phyloP scores from a whole-genome alignment of 2,797 vertebrate species.

The Parambassis ranga region DNA sequence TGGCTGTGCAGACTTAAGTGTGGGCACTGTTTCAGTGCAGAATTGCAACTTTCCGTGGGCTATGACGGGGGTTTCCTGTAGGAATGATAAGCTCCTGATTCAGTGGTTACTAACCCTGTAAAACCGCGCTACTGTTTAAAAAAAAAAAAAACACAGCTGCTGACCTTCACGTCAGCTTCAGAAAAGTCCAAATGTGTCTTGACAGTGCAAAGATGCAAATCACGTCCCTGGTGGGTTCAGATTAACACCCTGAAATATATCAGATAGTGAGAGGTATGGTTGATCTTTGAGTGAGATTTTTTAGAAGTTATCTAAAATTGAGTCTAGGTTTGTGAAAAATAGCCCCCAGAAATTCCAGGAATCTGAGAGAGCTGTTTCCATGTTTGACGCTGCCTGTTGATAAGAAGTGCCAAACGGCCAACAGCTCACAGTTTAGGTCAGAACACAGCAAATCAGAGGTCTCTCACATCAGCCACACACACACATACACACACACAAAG shows the following conservation, averaged over 20 bases:
- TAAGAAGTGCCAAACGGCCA: conserved; percentile 19
- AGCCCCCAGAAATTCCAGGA: conserved; percentile 39
- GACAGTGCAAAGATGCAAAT: conserved; percentile 1
- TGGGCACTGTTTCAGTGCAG: not conserved
- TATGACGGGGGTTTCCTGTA: not conserved
- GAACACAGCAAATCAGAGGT: conserved; percentile 24
- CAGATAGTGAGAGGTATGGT: not conserved
- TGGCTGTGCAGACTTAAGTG: conserved; percentile 10
- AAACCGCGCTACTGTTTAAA: conserved; percentile 30
- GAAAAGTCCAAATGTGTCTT: not conserved
- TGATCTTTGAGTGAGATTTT: not conserved
- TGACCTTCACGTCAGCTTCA: conserved; percentile 5
- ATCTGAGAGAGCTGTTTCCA: conserved; percentile 17
- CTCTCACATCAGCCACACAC: not conserved
- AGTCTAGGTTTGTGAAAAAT: conserved; percentile 25
- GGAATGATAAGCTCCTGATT: conserved; percentile 18
- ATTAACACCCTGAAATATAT: not conserved
- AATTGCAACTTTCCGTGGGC: not conserved
- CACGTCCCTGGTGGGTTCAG: not conserved
- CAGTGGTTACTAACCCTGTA: not conserved
- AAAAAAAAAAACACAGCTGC: conserved; percentile 2
- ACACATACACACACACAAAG: too few relatives aligned
- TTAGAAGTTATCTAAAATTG: conserved; percentile 21
- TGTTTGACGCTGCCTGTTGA: conserved; percentile 3
- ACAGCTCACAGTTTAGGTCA: conserved; percentile 16